Evolutionary conservation across 35 echinoderm and acorn worm species (phyloP).

Genomic region (Apostichopus californicus): DNA sequence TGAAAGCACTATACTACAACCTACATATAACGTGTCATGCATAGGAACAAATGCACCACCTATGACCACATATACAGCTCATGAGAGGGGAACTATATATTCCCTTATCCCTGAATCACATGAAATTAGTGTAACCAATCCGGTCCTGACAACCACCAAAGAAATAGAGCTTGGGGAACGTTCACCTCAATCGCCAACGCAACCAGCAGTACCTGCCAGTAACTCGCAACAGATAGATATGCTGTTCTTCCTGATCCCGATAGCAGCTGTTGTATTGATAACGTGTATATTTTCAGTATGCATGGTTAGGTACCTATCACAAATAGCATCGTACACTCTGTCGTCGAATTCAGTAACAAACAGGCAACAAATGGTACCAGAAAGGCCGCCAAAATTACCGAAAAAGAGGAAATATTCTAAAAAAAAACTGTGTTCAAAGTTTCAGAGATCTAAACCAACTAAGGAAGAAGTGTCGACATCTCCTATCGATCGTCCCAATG

Average conservation of each 20-base stretch:
- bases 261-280: background rate
- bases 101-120: too few species aligned
- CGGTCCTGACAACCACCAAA: too few species aligned
- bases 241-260: background rate
- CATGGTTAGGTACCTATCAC: background rate
- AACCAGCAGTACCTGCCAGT: too few species aligned
- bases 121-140: too few species aligned
- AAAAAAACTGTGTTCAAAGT: background rate
- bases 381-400: background rate
- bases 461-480: background rate
- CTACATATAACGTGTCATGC: background rate
- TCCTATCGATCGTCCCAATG: background rate
- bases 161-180: too few species aligned
- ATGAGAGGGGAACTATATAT: too few species aligned
- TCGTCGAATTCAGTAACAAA: background rate
- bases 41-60: background rate
- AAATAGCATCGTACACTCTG: too few species aligned
- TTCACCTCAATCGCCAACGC: too few species aligned
- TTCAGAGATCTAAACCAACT: background rate
- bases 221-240: too few species aligned
- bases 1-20: background rate
- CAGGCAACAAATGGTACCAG: background rate
- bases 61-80: too few species aligned
- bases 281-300: slow-evolving; percentile 3
- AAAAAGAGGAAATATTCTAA: background rate